These are phyloP conservation scores for Heliothis virescens DNA, from an alignment of 1,140 invertebrate species.

Conservation along the genomic window DNA sequence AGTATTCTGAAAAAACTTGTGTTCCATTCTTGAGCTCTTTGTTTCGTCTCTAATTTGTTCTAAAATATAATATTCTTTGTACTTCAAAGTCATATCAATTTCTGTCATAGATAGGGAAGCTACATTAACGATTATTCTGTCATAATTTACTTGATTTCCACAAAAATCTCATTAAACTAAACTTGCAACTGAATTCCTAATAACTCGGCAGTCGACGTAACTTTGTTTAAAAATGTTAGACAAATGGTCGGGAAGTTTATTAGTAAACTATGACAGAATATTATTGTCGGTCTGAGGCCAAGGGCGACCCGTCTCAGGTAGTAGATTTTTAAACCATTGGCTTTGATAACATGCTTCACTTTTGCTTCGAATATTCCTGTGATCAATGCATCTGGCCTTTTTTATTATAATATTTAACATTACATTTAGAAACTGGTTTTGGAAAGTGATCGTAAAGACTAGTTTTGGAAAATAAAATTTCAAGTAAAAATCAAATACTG, in stretches of 20 bases:
- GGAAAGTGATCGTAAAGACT: no score
- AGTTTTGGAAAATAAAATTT: neutral
- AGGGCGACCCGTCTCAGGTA: conserved; percentile 38
- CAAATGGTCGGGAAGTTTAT: conserved; percentile 34
- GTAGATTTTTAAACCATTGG: conserved; percentile 16
- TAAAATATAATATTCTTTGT: no score
- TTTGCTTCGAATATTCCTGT: neutral
- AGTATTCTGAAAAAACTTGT: neutral
- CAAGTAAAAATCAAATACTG: neutral
- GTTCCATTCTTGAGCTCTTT: no score
- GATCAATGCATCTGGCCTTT: conserved; percentile 10
- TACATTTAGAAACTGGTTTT: no score
- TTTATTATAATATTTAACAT: neutral
- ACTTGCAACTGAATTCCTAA: neutral
- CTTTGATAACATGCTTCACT: conserved; percentile 30
- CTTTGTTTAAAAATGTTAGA: conserved; percentile 32
- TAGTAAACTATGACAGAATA: conserved; percentile 33
- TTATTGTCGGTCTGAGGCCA: conserved; percentile 31
- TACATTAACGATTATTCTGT: no score
- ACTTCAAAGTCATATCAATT: no score
- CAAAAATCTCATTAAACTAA: neutral
- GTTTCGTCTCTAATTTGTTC: no score
- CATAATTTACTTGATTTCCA: neutral
- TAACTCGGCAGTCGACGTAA: conserved; percentile 31
- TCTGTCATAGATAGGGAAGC: no score